phyloP scores from a whole-genome alignment of 2,113 vertebrate species.

The Pteropus alecto region DNA sequence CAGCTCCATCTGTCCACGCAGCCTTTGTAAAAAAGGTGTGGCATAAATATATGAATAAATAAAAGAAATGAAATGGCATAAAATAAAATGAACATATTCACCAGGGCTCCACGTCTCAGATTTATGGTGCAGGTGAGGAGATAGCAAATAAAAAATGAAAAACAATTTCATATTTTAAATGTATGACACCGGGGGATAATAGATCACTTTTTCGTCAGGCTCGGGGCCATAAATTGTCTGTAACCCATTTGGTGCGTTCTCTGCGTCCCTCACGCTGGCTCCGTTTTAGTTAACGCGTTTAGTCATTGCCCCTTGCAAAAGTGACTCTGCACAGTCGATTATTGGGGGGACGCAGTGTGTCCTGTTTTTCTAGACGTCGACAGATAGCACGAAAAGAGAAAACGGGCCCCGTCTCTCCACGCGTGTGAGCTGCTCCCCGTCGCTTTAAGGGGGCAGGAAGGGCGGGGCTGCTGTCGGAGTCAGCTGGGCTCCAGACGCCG shows the following conservation, averaged over 20 bases:
- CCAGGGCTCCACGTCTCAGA: background rate
- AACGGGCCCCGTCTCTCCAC: slow-evolving; percentile 38
- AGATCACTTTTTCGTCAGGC: slow-evolving; percentile 16
- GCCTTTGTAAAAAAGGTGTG: background rate
- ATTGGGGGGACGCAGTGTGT: slow-evolving; percentile 42
- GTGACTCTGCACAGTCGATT: slow-evolving; percentile 31
- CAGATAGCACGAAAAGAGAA: background rate
- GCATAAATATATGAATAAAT: background rate
- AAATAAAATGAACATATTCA: background rate
- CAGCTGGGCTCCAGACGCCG: slow-evolving; percentile 80
- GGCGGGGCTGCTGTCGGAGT: slow-evolving; percentile 81
- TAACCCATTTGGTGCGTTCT: background rate
- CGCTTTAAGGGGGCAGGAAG: slow-evolving; percentile 81
- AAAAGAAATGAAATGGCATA: background rate
- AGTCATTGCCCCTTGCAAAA: background rate
- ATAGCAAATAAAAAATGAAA: slow-evolving; percentile 67
- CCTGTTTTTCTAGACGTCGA: slow-evolving; percentile 71
- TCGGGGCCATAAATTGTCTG: background rate
- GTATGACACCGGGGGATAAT: slow-evolving; percentile 33
- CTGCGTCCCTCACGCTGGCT: background rate
- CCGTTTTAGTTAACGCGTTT: background rate
- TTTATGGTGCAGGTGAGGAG: slow-evolving; percentile 54
- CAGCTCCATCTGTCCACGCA: background rate
- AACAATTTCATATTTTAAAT: slow-evolving; percentile 71
- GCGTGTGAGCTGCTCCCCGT: slow-evolving; percentile 73